Conservation (phyloP, 2,113 vertebrate species). For the Ochotona princeps region DNA sequence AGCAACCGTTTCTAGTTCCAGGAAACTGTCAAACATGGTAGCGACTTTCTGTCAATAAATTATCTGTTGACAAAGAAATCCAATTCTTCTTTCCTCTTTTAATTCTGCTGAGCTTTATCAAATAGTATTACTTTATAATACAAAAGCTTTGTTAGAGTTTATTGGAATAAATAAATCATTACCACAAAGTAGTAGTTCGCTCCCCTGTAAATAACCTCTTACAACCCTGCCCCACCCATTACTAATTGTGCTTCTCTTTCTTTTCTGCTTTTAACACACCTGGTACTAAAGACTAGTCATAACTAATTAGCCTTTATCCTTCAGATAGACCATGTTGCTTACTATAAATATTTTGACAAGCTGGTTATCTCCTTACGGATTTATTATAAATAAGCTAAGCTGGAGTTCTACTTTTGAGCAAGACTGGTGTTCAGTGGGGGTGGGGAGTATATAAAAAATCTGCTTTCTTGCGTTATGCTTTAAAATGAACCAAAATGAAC, state of each 20-base stretch:
- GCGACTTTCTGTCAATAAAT: neutral
- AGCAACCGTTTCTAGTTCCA: neutral
- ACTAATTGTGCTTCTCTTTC: constrained; percentile 32
- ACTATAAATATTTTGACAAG: neutral
- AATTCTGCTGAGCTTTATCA: constrained; percentile 15
- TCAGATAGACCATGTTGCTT: neutral
- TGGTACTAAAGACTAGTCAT: neutral
- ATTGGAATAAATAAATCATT: neutral
- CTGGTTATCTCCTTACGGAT: neutral
- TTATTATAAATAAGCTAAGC: constrained; percentile 15
- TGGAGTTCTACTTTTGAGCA: neutral
- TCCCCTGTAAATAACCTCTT: constrained; percentile 42
- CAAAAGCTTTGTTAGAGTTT: constrained; percentile 26
- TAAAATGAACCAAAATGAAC: constrained; percentile 32
- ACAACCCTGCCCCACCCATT: neutral
- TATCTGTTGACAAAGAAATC: constrained; percentile 11
- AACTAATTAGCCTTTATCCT: constrained; percentile 59
- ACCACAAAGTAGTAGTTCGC: neutral
- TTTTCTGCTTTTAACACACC: constrained; percentile 24
- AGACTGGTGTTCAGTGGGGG: neutral
- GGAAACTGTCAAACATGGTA: neutral
- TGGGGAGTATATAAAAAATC: neutral
- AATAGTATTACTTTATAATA: neutral
- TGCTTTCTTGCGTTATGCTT: neutral
- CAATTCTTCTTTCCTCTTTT: constrained; percentile 22